Base-by-base conservation (phyloP, 2,113 vertebrate species). In the Seriola quinqueradiata region DNA sequence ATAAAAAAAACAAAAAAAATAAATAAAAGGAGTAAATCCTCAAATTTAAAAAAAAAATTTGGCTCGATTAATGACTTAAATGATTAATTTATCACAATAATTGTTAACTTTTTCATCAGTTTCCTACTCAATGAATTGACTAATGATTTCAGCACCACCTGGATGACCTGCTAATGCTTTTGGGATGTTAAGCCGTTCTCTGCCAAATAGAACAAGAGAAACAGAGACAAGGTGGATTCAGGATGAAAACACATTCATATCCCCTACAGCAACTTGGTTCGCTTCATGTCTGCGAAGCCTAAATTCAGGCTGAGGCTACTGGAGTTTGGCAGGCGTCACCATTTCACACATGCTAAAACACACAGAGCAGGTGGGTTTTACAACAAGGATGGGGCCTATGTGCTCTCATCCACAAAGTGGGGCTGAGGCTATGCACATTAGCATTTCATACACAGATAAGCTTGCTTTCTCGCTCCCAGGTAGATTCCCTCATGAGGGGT, bases 361-460 rank as follows among this genome's bases (percentile, higher is more conserved):
- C 80, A 77, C 69, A 66, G 75, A 81, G 84, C 87, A 84, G 90
- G 89, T 82, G 83, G 86, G 73, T 77, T 86, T 89, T 77, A 82
- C 80, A 83, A 81, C 66, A 10, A 74, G 69, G 75, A 81, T 64
- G 8, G 64, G 75, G 81, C 66, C 54, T 74, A 44, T 76, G 77
- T n/a, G 79, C 87, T 87, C 87, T 81, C 81, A 67, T 75, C 79
- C 73, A 81, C 86, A 75, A 74, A 86, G 89, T 25, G 28, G 74
- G 48, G 75, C 79, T 16, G 55, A 28, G 79, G 82, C 88, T 82
- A 89, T 80, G 77, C 74, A 10, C 88, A 88, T 94, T 89, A 90
- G 85, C 89, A 91, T 94, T 90, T 92, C 87, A 90, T 77, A 91
- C 89, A 84, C 82, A 84, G 86, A 94, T 73, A 90, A 87, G 71